Percentiles rank a stretch among this genome's conserved stretches.
phyloP scores from a whole-genome alignment of 2,888 invertebrate species.

The Watsonalla binaria region DNA sequence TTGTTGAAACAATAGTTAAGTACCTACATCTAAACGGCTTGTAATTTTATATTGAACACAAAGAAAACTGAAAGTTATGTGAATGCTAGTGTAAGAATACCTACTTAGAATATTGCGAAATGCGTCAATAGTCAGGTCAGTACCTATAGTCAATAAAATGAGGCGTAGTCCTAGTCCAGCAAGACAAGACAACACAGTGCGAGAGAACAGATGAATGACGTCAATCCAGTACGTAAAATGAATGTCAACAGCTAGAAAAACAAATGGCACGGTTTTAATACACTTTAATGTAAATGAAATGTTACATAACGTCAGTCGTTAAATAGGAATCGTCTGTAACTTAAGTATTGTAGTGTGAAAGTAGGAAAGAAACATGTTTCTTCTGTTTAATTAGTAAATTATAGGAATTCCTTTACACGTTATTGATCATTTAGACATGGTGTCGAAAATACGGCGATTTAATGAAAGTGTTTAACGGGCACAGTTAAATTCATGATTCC shows the following conservation, averaged over 20 bases:
- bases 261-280: neutral
- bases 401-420: neutral
- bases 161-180: too few relatives aligned
- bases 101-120: neutral
- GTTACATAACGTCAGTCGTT: neutral
- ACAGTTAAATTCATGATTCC: slow-evolving; percentile 5
- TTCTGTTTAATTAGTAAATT: slow-evolving; percentile 11
- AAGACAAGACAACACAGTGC: too few relatives aligned
- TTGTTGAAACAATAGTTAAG: slow-evolving; percentile 11
- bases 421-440: neutral
- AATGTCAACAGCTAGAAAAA: neutral
- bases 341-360: slow-evolving; percentile 1
- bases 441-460: too few relatives aligned
- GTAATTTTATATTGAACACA: neutral
- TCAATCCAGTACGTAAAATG: neutral
- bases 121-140: neutral
- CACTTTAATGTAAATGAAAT: neutral
- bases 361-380: slow-evolving; percentile 16
- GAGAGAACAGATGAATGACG: neutral
- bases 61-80: neutral
- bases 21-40: neutral
- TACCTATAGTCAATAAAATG: too few relatives aligned
- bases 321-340: neutral
- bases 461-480: too few relatives aligned
- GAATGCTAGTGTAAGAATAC: neutral